Evolutionary conservation across 1,140 invertebrate species (phyloP).

Genomic region (Drosophila fuyamai): DNA sequence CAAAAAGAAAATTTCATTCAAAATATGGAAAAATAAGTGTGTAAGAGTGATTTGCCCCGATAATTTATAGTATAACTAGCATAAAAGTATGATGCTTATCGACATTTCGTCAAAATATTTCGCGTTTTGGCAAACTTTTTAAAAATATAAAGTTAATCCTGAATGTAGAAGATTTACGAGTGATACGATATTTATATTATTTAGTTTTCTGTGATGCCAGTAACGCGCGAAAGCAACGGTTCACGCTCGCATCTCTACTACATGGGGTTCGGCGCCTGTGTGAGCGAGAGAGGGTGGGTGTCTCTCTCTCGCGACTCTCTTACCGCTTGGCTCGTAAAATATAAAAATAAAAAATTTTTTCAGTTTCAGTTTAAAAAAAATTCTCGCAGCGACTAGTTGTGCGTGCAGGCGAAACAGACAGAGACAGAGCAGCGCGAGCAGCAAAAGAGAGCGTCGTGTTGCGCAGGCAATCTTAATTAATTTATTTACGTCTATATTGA

Average conservation of each 20-base stretch:
- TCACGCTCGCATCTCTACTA: conserved; percentile 48
- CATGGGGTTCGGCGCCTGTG: conserved; percentile 21
- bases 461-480: conserved; percentile 64
- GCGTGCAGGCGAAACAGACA: conserved; percentile 22
- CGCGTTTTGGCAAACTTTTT: too few relatives aligned
- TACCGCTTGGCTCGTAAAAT: conserved; percentile 50
- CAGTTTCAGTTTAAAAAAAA: conserved; percentile 57
- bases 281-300: conserved; percentile 10
- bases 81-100: too few relatives aligned
- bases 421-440: conserved; percentile 18
- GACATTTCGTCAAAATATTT: too few relatives aligned
- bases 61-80: too few relatives aligned
- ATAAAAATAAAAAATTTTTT: conserved; percentile 59
- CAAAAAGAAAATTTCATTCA: too few relatives aligned
- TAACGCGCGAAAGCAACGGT: conserved; percentile 8
- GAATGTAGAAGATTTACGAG: background rate
- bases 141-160: background rate
- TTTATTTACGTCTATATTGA: conserved; percentile 64
- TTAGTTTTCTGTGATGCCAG: background rate
- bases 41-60: too few relatives aligned
- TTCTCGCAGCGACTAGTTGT: conserved; percentile 55
- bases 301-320: conserved; percentile 19
- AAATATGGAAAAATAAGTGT: too few relatives aligned
- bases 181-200: background rate
- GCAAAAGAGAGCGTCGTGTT: conserved; percentile 35